Evolutionary conservation across 1,140 invertebrate species (phyloP), one percentile per base, ranked within the genome.

Genomic region (Saccostrea glomerata): DNA sequence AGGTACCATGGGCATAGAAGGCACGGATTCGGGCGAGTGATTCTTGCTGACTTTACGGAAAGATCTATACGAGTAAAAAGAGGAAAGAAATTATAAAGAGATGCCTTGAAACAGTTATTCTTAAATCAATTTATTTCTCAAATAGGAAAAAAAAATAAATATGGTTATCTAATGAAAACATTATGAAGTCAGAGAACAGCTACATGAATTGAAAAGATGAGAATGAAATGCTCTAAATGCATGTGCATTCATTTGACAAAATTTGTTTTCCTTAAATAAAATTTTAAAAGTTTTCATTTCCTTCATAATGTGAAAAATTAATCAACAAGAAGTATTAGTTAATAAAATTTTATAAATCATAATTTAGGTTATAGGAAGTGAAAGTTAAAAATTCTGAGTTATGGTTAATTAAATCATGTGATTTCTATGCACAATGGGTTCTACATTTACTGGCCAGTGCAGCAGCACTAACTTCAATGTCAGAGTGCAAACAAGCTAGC

Each of bases 1-100:
- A 36, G 84, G 73, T 15, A 87, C 82, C 12, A 90, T 54, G 12
- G 87, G 73, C 23, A 86, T 91, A 12, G 63, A 54, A 0, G 88
- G 82, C 12, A 73, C 66, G 25, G 66, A 73, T 13, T 73, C 66
- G 13, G 66, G 66, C 23, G 66, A 23, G n/a, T 25, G 25, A 23
- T 73, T 17, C 58, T 60, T 60, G 58, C 20, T 60, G 58, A 60
- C 58, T 13, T 60, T 60, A 17, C 58, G 13, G 13, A 60, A 13
- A 60, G 58, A 17, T 60, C 58, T 60, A 13, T 60, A 60, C 1
- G 12, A 12, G 20, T 60, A 60, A 60, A 60, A 60, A 60, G 3
- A 60, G 20, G 3, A 15, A 60, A 60, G 58, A 60, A 60, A 60
- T 13, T 58, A 13, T 0, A 36, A 36, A 36, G 2, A 36, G 1